A percentile compares a stretch with the other conserved stretches of the same genome.
phyloP scores from a whole-genome alignment of 30 jellyfish, hydroid and myxozoan species.

The Turritopsis rubra region DNA sequence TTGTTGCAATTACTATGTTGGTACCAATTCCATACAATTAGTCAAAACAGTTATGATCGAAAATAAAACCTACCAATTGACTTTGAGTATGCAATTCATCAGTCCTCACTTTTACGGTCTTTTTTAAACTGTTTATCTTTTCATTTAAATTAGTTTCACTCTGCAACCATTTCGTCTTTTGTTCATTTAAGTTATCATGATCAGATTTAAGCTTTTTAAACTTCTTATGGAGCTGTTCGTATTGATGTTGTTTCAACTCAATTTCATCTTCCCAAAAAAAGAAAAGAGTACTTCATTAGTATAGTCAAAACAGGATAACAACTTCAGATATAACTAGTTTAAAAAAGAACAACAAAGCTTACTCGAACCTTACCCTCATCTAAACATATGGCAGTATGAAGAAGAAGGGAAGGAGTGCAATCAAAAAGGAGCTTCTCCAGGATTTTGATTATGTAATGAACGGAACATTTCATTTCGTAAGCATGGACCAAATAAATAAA shows the following conservation, averaged over 20 bases:
- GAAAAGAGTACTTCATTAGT: not conserved
- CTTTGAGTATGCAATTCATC: conserved; percentile 36
- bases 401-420: no score
- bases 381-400: not conserved
- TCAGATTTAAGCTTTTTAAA: conserved; percentile 16
- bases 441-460: no score
- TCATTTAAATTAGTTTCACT: conserved; percentile 27
- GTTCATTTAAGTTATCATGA: conserved; percentile 16
- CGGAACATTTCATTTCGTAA: no score
- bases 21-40: no score
- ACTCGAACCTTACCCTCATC: not conserved
- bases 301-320: not conserved
- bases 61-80: conserved; percentile 49
- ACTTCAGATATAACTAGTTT: not conserved
- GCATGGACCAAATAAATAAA: no score
- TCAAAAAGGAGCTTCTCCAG: no score
- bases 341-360: not conserved
- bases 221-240: conserved; percentile 30
- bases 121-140: conserved; percentile 14
- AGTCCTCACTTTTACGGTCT: not conserved
- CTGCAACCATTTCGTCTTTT: not conserved
- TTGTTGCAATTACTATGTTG: no score
- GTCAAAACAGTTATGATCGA: no score
- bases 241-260: conserved; percentile 27
- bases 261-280: conserved; percentile 39